These are phyloP conservation scores for Callipepla californica DNA, from an alignment of 2,113 vertebrate genomes.

Conservation along the genomic window DNA sequence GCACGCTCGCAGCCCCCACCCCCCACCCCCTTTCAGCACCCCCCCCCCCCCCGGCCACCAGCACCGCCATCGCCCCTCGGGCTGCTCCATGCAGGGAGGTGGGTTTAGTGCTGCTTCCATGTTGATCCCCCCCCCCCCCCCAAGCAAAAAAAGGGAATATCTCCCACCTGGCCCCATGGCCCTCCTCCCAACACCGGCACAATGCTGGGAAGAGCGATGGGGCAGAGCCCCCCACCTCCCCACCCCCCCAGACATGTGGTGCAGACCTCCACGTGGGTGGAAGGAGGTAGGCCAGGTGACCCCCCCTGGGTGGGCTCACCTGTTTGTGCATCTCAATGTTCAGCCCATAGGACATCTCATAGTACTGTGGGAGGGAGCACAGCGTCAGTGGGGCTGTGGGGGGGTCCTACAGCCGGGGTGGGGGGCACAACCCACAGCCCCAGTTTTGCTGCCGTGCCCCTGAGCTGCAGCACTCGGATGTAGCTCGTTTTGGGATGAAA, in stretches of 20 bases:
- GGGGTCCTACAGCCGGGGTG: background rate
- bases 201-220: too few species aligned
- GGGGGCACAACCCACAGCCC: background rate
- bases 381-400: background rate
- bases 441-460: fast-evolving
- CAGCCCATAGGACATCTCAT: slow-evolving; percentile 83
- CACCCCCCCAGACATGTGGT: too few species aligned
- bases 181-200: too few species aligned
- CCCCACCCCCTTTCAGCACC: too few species aligned
- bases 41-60: slow-evolving; percentile 11
- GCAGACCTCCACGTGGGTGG: background rate
- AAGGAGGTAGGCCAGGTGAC: too few species aligned
- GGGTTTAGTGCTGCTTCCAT: background rate
- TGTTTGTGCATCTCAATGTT: slow-evolving; percentile 86
- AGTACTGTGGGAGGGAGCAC: slow-evolving; percentile 69
- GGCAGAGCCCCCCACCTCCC: too few species aligned
- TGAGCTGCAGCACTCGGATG: background rate
- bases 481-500: fast-evolving
- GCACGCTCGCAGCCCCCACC: slow-evolving; percentile 41
- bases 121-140: background rate
- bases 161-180: too few species aligned
- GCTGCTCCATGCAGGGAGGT: slow-evolving; percentile 13
- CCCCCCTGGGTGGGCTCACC: slow-evolving; percentile 48
- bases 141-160: background rate
- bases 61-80: slow-evolving; percentile 36